Percentiles rank a stretch among this genome's conserved stretches.
Conservation (phyloP, 64 coral and sea anemone species). For the Hydrozoanthus tunicans region DNA sequence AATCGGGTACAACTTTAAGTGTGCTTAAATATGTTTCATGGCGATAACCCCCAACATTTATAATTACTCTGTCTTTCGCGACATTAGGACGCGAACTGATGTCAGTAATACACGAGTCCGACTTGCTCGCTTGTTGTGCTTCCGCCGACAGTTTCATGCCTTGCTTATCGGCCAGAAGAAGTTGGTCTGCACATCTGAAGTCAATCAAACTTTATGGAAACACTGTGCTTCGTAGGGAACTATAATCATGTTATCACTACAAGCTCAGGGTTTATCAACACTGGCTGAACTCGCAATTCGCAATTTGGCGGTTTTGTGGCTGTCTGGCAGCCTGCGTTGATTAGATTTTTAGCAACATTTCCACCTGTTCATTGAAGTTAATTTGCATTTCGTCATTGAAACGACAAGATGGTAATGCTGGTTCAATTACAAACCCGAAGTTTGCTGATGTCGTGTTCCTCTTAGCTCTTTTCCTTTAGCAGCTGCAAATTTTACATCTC, state of each 20-base stretch:
- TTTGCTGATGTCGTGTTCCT: neutral
- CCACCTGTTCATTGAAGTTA: slow-evolving; percentile 45
- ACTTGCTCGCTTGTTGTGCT: slow-evolving; percentile 32
- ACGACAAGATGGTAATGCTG: neutral
- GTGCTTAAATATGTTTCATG: slow-evolving; percentile 99
- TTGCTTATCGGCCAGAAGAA: neutral
- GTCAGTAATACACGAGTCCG: slow-evolving; percentile 49
- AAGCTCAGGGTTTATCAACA: neutral
- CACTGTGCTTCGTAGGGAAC: neutral
- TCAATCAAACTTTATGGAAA: neutral
- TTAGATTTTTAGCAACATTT: slow-evolving; percentile 8
- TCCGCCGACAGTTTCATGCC: slow-evolving; percentile 21
- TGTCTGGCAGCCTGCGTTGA: slow-evolving; percentile 7
- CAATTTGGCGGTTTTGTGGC: slow-evolving; percentile 51
- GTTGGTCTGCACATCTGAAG: neutral
- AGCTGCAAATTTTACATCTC: slow-evolving; percentile 44
- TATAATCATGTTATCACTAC: neutral
- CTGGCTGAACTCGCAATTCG: slow-evolving; percentile 17
- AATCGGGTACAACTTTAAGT: slow-evolving; percentile 90
- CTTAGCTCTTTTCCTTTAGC: slow-evolving; percentile 6
- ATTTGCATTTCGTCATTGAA: slow-evolving; percentile 61
- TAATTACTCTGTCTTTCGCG: slow-evolving; percentile 85
- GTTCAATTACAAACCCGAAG: slow-evolving; percentile 25
- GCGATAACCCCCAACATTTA: slow-evolving; percentile 93
- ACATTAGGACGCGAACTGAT: slow-evolving; percentile 50